A percentile compares a stretch with the other conserved stretches of the same genome.
Evolutionary conservation across 2,888 invertebrate species (phyloP).

Genomic region (Drosophila ezoana): DNA sequence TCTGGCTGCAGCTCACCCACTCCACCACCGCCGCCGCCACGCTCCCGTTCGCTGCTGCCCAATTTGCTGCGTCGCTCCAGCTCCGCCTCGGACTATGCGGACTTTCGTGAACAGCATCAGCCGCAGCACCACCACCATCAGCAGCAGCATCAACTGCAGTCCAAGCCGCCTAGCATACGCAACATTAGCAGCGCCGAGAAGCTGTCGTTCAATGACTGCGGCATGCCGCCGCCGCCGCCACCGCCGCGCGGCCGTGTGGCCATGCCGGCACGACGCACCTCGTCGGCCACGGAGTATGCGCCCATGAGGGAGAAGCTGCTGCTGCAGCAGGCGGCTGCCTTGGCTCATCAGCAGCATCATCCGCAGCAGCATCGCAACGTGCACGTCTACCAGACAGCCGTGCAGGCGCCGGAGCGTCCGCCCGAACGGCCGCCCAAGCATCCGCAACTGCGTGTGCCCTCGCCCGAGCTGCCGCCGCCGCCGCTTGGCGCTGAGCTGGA

Average conservation of each 20-base stretch:
- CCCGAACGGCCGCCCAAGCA: conserved; percentile 92
- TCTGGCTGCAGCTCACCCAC: conserved; percentile 81
- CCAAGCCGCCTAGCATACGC: conserved; percentile 74
- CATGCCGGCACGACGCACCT: conserved; percentile 86
- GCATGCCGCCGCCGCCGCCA: conserved; percentile 85
- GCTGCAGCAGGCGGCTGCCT: conserved; percentile 81
- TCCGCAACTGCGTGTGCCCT: conserved; percentile 87
- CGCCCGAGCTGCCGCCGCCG: conserved; percentile 85
- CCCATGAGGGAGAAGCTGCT: conserved; percentile 83
- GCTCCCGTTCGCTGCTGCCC: conserved; percentile 83
- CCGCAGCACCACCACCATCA: conserved; percentile 69
- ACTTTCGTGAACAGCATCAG: conserved; percentile 83
- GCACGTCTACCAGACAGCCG: conserved; percentile 82
- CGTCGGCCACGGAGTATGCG: conserved; percentile 89
- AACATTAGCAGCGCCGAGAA: conserved; percentile 84
- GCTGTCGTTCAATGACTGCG: conserved; percentile 84
- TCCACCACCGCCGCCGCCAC: conserved; percentile 84
- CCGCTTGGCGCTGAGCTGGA: conserved; percentile 81
- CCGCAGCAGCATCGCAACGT: conserved; percentile 77
- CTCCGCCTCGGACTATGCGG: conserved; percentile 89
- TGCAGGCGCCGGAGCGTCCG: conserved; percentile 85
- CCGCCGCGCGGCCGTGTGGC: conserved; percentile 79
- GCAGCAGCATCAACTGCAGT: conserved; percentile 59
- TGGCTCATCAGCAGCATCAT: conserved; percentile 83
- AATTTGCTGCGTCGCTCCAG: conserved; percentile 86